phyloP scores from a whole-genome alignment of 2,797 vertebrate species.

The Onychomys leucogaster region DNA sequence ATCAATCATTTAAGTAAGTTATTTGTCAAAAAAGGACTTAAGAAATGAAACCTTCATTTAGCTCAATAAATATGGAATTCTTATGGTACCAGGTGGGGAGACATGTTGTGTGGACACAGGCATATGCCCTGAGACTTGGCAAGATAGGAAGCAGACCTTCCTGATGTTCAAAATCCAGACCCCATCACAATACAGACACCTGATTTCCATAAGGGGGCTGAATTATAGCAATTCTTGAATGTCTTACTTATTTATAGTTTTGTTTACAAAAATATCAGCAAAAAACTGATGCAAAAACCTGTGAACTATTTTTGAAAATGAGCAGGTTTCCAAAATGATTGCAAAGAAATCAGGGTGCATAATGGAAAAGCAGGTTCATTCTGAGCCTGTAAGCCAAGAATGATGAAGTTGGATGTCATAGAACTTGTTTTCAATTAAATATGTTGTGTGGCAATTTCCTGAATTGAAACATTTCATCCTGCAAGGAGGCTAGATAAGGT shows the following conservation, averaged over 20 bases:
- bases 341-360: constrained; percentile 42
- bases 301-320: constrained; percentile 52
- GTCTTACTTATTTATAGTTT: constrained; percentile 16
- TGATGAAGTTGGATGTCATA: constrained; percentile 76
- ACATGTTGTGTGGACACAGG: accelerated
- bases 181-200: not conserved
- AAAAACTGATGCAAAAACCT: constrained; percentile 43
- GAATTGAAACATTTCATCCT: not conserved
- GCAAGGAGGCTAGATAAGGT: not conserved
- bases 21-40: not conserved
- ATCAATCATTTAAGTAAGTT: not conserved
- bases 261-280: not conserved
- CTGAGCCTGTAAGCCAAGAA: constrained; percentile 77
- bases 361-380: constrained; percentile 72
- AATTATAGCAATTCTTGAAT: not conserved
- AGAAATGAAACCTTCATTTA: not conserved
- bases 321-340: constrained; percentile 65
- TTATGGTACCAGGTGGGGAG: not conserved
- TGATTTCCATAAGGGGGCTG: not conserved
- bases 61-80: not conserved
- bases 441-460: not conserved
- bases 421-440: constrained; percentile 85
- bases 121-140: accelerated
- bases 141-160: not conserved
- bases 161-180: accelerated